A percentile compares a stretch with the other conserved stretches of the same genome.
phyloP scores from a whole-genome alignment of 2,797 vertebrate species.

The Hyperoplus lanceolatus region DNA sequence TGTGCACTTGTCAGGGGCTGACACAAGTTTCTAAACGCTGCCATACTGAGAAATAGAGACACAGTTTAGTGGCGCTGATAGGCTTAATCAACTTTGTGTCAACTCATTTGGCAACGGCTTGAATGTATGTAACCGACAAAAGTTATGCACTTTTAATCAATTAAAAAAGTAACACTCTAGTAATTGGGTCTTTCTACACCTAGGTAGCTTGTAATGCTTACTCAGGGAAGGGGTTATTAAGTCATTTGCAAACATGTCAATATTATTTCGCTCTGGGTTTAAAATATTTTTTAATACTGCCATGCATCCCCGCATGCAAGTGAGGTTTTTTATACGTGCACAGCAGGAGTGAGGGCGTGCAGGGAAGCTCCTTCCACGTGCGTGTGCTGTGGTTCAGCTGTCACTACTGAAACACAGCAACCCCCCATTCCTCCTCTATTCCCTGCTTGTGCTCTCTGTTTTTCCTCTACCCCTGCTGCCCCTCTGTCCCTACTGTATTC shows the following conservation, averaged over 20 bases:
- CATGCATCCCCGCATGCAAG: slow-evolving; percentile 16
- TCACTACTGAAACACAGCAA: slow-evolving; percentile 48
- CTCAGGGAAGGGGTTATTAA: background rate
- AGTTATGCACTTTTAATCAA: background rate
- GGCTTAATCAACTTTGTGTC: no score
- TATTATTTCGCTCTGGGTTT: background rate
- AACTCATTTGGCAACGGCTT: no score
- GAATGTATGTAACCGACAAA: no score
- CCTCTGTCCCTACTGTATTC: slow-evolving; percentile 44
- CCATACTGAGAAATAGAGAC: no score
- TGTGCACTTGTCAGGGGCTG: no score
- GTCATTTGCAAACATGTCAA: background rate
- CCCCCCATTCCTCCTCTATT: slow-evolving; percentile 16
- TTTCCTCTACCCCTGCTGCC: slow-evolving; percentile 33
- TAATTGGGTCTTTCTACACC: background rate
- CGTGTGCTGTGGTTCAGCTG: slow-evolving; percentile 73
- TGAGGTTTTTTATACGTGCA: slow-evolving; percentile 42
- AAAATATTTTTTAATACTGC: slow-evolving; percentile 31
- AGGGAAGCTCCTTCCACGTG: slow-evolving; percentile 39
- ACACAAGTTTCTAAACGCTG: no score
- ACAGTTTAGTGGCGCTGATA: no score
- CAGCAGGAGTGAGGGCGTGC: slow-evolving; percentile 52
- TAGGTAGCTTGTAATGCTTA: background rate
- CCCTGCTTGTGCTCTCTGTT: slow-evolving; percentile 18
- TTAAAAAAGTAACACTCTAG: background rate